Evolutionary conservation across 2,888 invertebrate species (phyloP).

Genomic region (Podabrus alpinus): DNA sequence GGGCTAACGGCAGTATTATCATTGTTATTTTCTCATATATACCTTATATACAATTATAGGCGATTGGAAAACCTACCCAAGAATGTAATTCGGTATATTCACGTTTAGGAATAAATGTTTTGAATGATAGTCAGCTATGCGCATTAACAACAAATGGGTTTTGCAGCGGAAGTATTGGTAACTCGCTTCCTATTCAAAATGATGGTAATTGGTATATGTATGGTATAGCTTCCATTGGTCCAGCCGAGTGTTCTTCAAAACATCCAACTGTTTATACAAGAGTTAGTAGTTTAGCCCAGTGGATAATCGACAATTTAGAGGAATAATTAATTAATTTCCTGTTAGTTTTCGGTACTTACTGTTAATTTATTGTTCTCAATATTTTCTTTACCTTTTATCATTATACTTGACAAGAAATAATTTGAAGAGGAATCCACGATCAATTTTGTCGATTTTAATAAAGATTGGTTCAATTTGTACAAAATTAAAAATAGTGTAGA

Average conservation of each 20-base stretch:
- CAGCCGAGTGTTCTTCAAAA: constrained; percentile 58
- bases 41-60: too few relatives aligned
- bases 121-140: constrained; percentile 62
- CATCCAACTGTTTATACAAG: constrained; percentile 67
- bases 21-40: too few relatives aligned
- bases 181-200: constrained; percentile 59
- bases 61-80: constrained; percentile 56
- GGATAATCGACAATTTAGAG: constrained; percentile 58
- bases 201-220: constrained; percentile 57
- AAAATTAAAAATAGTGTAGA: too few relatives aligned
- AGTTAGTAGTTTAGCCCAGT: constrained; percentile 61
- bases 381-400: too few relatives aligned
- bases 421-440: too few relatives aligned
- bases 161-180: constrained; percentile 68
- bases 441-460: too few relatives aligned
- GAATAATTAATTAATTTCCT: neutral
- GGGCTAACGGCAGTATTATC: too few relatives aligned
- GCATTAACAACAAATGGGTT: constrained; percentile 65
- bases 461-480: too few relatives aligned
- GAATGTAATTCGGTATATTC: constrained; percentile 62
- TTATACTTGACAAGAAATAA: too few relatives aligned
- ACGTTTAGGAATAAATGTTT: constrained; percentile 51
- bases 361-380: too few relatives aligned
- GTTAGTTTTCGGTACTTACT: too few relatives aligned
- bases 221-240: constrained; percentile 67